Percentiles rank a stretch among this genome's conserved stretches.
These are phyloP conservation scores for Pseudococcus jackbeardsleyi DNA, from an alignment of 2,888 invertebrate genomes.

Conservation along the genomic window DNA sequence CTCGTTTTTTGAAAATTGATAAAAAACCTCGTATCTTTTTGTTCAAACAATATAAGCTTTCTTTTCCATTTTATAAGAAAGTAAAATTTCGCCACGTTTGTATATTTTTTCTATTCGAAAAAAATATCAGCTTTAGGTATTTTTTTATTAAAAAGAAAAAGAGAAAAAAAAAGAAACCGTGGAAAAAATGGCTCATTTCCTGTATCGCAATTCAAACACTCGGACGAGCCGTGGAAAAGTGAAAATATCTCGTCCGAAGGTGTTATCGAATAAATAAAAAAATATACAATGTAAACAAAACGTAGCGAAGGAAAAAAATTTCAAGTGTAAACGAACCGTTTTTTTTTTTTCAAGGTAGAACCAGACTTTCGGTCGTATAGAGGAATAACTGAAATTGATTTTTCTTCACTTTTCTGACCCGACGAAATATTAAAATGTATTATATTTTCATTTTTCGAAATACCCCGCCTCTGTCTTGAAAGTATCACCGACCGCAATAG, in stretches of 20 bases:
- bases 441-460: too few species aligned
- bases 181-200: conserved; percentile 6
- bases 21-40: background rate
- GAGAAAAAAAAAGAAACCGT: background rate
- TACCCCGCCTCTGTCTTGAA: too few species aligned
- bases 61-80: background rate
- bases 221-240: background rate
- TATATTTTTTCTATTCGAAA: background rate
- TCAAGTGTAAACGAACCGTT: conserved; percentile 5
- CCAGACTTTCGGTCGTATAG: background rate
- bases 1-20: background rate
- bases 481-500: too few species aligned
- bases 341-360: background rate
- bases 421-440: too few species aligned
- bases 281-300: conserved; percentile 28
- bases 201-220: background rate
- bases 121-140: background rate
- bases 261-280: conserved; percentile 23
- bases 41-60: background rate
- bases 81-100: background rate
- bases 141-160: background rate
- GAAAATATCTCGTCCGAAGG: background rate
- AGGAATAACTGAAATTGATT: background rate
- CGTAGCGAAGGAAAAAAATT: conserved; percentile 1
- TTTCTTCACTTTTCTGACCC: background rate